phyloP scores from a whole-genome alignment of 1,140 invertebrate species.

The Drosophila melanica region DNA sequence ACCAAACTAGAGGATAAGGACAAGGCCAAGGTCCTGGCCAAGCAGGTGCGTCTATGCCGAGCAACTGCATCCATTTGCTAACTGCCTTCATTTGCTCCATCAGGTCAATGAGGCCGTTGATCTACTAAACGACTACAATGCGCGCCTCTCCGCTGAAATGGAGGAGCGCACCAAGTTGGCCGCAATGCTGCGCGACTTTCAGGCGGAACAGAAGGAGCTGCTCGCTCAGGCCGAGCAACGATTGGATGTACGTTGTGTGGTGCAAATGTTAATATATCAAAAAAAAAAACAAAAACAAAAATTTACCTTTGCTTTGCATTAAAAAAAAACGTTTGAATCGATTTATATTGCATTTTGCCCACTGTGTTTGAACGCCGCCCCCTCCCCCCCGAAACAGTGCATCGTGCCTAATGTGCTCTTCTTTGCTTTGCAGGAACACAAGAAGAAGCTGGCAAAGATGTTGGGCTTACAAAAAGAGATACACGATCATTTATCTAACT shows the following conservation, averaged over 20 bases:
- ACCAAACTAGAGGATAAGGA: conserved; percentile 90
- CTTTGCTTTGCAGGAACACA: conserved; percentile 90
- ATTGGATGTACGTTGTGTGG: conserved; percentile 88
- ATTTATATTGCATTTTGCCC: conserved; percentile 25
- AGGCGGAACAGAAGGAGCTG: conserved; percentile 92
- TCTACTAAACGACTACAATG: conserved; percentile 95
- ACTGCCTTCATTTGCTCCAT: neutral
- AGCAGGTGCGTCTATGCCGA: conserved; percentile 50
- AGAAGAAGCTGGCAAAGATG: conserved; percentile 93
- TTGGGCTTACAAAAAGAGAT: conserved; percentile 93
- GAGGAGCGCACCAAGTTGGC: conserved; percentile 93
- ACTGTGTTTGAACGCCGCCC: neutral
- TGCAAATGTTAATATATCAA: conserved; percentile 21
- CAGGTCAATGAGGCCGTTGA: conserved; percentile 94
- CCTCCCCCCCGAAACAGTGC: neutral
- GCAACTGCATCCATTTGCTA: neutral
- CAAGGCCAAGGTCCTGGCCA: conserved; percentile 72
- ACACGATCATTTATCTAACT: conserved; percentile 95
- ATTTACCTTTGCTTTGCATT: conserved; percentile 19
- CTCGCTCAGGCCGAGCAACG: conserved; percentile 93
- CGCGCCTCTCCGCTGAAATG: conserved; percentile 92
- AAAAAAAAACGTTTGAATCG: conserved; percentile 9
- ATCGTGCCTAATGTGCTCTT: conserved; percentile 1
- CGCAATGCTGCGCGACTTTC: conserved; percentile 94
- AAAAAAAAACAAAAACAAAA: no score